These are phyloP conservation scores for Astropecten irregularis DNA, from an alignment of 53 echinoderm and acorn worm species.

Conservation along the genomic window DNA sequence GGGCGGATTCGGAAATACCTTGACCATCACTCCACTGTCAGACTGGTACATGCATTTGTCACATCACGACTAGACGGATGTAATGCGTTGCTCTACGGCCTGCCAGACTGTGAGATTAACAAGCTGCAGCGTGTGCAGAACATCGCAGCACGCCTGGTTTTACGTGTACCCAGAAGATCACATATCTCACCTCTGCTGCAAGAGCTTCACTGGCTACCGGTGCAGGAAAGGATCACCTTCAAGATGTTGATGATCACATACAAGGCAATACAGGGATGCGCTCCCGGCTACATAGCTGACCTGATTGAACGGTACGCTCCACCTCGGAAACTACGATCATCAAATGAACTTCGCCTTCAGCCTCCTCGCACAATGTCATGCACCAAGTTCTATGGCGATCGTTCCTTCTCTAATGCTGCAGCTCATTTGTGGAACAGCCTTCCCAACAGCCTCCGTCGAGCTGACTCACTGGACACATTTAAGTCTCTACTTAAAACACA, in stretches of 20 bases:
- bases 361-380: background rate
- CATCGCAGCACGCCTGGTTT: slow-evolving; percentile 34
- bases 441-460: background rate
- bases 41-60: slow-evolving; percentile 48
- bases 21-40: slow-evolving; percentile 30
- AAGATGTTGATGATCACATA: slow-evolving; percentile 31
- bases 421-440: slow-evolving; percentile 19
- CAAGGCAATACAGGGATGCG: slow-evolving; percentile 18
- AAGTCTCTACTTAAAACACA: slow-evolving; percentile 34
- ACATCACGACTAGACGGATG: slow-evolving; percentile 33
- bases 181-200: background rate
- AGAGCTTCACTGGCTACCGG: slow-evolving; percentile 40
- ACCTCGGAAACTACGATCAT: background rate
- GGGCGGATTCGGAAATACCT: too few species aligned
- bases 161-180: background rate
- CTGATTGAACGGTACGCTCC: background rate
- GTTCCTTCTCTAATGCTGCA: slow-evolving; percentile 1
- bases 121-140: slow-evolving; percentile 52
- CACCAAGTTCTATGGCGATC: slow-evolving; percentile 19
- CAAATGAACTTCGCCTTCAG: background rate
- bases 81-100: slow-evolving; percentile 19
- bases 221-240: slow-evolving; percentile 4
- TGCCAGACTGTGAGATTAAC: slow-evolving; percentile 21
- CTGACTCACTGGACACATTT: slow-evolving; percentile 11
- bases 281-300: slow-evolving; percentile 14